Percentiles rank a stretch among this genome's conserved stretches.
phyloP scores from a whole-genome alignment of 1,140 invertebrate genomes.

The Triops cancriformis region DNA sequence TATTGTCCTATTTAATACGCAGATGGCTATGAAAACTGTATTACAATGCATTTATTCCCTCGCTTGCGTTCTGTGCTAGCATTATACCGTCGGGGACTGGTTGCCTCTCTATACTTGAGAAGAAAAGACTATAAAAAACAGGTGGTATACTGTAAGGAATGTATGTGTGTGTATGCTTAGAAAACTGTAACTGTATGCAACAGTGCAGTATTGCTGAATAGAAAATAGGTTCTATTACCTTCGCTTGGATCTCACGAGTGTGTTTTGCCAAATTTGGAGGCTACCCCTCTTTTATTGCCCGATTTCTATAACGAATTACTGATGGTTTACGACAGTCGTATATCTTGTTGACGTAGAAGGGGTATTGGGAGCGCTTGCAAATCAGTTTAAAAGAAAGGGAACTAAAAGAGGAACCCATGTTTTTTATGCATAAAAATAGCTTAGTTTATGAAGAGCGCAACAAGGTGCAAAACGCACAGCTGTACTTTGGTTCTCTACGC shows the following conservation, averaged over 20 bases:
- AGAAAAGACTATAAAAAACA: not conserved
- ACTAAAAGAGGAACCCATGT: too few relatives aligned
- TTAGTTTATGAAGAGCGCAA: not conserved
- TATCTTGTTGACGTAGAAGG: not conserved
- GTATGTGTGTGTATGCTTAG: not conserved
- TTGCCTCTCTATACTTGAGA: not conserved
- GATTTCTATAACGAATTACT: not conserved
- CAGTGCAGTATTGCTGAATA: not conserved
- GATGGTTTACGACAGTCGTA: not conserved
- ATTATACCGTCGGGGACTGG: conserved; percentile 3
- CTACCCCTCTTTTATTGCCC: not conserved
- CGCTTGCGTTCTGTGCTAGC: not conserved
- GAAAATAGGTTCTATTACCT: not conserved
- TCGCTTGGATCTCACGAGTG: not conserved
- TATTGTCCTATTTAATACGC: conserved; percentile 8
- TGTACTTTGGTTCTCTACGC: not conserved
- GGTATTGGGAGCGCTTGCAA: not conserved
- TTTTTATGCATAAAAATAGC: not conserved
- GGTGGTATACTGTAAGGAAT: not conserved
- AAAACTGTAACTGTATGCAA: not conserved
- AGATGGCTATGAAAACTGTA: conserved; percentile 6
- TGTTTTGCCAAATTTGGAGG: not conserved
- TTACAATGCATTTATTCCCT: conserved; percentile 7
- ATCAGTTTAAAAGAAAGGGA: too few relatives aligned
- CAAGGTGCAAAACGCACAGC: not conserved